Evolutionary conservation across 2,888 invertebrate species (phyloP), one percentile per base, ranked within the genome.

Genomic region (Calameuta idolon): DNA sequence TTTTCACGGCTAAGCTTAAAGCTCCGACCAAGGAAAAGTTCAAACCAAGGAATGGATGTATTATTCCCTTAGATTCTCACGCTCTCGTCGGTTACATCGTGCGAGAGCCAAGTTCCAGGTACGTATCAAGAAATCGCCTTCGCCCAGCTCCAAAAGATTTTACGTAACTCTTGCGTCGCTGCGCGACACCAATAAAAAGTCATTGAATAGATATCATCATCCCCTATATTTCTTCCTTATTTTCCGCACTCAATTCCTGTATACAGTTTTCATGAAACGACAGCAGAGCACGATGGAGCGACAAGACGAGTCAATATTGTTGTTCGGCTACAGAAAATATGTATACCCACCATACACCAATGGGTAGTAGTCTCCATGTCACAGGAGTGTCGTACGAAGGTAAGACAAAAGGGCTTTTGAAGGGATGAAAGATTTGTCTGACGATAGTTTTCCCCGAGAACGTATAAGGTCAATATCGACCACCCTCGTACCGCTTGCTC

Each of bases 61-160:
- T 84, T 84, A 84, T 84, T 84, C 85, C 79, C 78, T 85, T 85
- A 85, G 80, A 84, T 85, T 83, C 81, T 80, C 81, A 80, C 81
- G 80, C 83, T 79, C 83, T 79, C 79, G 69, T 75, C 69, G 77
- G 76, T 76, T 76, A 73, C 77, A 74, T 71, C 74, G 55, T 74
- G 79, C 79, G 77, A 74, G 74, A 75, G 69, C 34, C 9, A 55
- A 9, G 55, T 23, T 55, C 55, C 55, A 55, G 55, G 55, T 55
- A 55, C 23, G 55, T 55, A 55, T 55, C 23, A 23, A 55, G 55
- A 55, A 55, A 55, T 23, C 2, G 9, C 23, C 23, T 55, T 55
- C 9, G 55, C 9, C 23, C 55, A 23, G 23, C 9, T 55, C 55
- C 5, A 55, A 9, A 55, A 55, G 9, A 23, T 55, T 55, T 55